These are phyloP conservation scores for Teleogryllus occipitalis DNA, from an alignment of 1,140 invertebrate species.

Conservation along the genomic window DNA sequence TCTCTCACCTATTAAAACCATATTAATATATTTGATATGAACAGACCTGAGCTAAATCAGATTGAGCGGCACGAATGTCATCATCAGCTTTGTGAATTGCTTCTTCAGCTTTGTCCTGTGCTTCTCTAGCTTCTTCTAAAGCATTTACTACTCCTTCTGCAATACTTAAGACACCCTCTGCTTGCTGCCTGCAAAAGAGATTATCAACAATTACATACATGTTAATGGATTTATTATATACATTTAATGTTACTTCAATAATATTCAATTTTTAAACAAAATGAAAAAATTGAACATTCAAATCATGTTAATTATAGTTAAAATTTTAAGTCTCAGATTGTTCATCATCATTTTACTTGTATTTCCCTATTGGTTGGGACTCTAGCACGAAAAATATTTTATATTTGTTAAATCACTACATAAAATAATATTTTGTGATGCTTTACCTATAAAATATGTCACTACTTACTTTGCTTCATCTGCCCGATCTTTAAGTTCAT, in stretches of 20 bases:
- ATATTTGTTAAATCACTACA: too few species aligned
- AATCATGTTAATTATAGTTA: not conserved
- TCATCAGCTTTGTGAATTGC: slow-evolving; percentile 72
- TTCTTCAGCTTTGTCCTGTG: slow-evolving; percentile 65
- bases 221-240: not conserved
- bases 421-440: too few species aligned
- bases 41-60: slow-evolving; percentile 55
- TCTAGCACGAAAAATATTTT: too few species aligned
- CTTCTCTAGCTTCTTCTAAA: slow-evolving; percentile 58
- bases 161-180: slow-evolving; percentile 44
- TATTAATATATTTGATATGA: too few species aligned
- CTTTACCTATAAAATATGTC: slow-evolving; percentile 32
- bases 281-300: not conserved
- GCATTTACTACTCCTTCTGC: slow-evolving; percentile 48
- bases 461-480: slow-evolving; percentile 59
- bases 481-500: slow-evolving; percentile 64
- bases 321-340: not conserved
- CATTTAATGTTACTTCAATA: not conserved
- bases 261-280: not conserved
- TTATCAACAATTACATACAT: not conserved
- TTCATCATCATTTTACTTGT: not conserved
- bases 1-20: too few species aligned
- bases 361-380: not conserved
- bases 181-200: slow-evolving; percentile 37
- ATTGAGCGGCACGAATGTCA: slow-evolving; percentile 67